These are phyloP conservation scores for Argyrosomus regius DNA, from an alignment of 2,797 vertebrate species.

Conservation along the genomic window DNA sequence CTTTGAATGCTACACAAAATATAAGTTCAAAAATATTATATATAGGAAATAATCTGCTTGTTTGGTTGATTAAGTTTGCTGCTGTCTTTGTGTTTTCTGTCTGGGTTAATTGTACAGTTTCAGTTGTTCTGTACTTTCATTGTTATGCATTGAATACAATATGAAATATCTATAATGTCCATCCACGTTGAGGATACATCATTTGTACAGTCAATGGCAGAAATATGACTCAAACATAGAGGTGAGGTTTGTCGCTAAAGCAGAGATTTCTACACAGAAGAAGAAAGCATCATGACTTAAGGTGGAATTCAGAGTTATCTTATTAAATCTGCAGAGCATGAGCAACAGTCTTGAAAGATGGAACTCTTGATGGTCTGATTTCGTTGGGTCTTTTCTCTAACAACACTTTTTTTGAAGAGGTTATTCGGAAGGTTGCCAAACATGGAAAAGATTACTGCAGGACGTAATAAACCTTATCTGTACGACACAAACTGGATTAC, in stretches of 20 bases:
- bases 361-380: conserved; percentile 30
- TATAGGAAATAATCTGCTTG: too few relatives aligned
- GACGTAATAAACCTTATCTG: conserved; percentile 82
- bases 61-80: too few relatives aligned
- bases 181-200: conserved; percentile 23
- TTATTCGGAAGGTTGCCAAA: conserved; percentile 62
- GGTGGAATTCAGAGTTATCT: conserved; percentile 51
- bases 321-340: conserved; percentile 47
- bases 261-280: conserved; percentile 13
- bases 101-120: too few relatives aligned
- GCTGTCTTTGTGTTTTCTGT: too few relatives aligned
- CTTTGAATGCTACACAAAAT: too few relatives aligned
- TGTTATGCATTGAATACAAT: too few relatives aligned
- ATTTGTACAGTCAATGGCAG: conserved; percentile 50
- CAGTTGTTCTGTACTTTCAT: too few relatives aligned
- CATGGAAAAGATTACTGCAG: conserved; percentile 74
- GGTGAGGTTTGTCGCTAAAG: not conserved
- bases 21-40: too few relatives aligned
- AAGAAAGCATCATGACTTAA: conserved; percentile 42
- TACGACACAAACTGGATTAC: conserved; percentile 80
- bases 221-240: conserved; percentile 45
- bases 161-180: too few relatives aligned
- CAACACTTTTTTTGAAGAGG: conserved; percentile 40
- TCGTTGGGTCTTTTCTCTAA: conserved; percentile 14
- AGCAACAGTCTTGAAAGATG: conserved; percentile 42